Evolutionary conservation across 2,797 vertebrate genomes (phyloP), one percentile per base, ranked within the genome.

Genomic region (Oreochromis mossambicus): DNA sequence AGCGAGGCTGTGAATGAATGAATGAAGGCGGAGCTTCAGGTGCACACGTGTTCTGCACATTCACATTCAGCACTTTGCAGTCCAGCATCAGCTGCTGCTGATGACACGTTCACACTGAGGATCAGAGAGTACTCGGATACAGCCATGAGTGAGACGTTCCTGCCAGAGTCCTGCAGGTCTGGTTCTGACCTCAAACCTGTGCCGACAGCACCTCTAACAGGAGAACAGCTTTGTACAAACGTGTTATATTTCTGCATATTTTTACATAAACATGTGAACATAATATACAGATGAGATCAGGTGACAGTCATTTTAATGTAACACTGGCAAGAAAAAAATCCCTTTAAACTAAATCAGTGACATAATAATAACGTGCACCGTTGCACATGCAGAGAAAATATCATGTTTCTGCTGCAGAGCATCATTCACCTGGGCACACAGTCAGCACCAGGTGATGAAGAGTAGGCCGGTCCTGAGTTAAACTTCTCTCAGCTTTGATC

Each of bases 221-320:
- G 12, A 56, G 12, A 55, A 55, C 54, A 4, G 24, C 54, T 56
- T 26, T 29, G 24, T 43, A 12, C 12, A 43, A 43, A 43, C 13
- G 5, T 56, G 7, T 13, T 26, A 15, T 15, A 56, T 29, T 14
- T 29, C 54, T 26, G 52, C 24, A 55, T 12, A 55, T 55, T 26
- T 26, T 55, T 26, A 8, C 6, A 26, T 0, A 1, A n/a, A 63
- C 32, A 11, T 34, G 14, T 17, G 14, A 32, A n/a, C 10, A 36
- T 4, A n/a, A 3, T 10, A n/a, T n/a, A 61, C 32, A 5, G 56
- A 36, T 0, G 26, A 56, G 55, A 3, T 36, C 17, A 63, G 9
- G 58, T 36, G 32, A 0, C 55, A 21, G 51, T 52, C 51, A 32
- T 6, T 32, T 58, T 19, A 58, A 58, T 58, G 29, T 15, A 19